Base-by-base conservation (phyloP, 2,888 invertebrate genomes). In the Lasioglossum zephyrum region DNA sequence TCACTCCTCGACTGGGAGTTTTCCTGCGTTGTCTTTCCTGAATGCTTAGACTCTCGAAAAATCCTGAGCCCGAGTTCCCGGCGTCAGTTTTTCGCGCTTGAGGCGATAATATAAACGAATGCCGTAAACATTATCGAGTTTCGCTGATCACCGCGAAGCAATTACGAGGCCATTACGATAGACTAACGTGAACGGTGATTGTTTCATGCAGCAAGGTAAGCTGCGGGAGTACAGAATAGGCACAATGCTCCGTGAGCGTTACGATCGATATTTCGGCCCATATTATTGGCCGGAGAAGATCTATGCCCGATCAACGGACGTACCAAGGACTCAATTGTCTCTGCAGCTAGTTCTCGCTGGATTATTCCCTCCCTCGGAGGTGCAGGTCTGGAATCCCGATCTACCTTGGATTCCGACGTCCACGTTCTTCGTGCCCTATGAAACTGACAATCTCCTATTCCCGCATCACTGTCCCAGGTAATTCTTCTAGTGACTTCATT, bases 371-470 rank as follows among this genome's bases (percentile, higher is more conserved):
- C 95, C 95, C 22, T 89, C 91, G 16, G 91, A 91, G 57, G 87
- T 89, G 69, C 95, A 95, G 83, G 89, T 89, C 60, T 96, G 96
- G 96, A 95, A 95, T 90, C 86, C 92, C 4, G 88, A 93, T 77
- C 87, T 96, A 66, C 89, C 92, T 49, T 96, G 96, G 96, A 96
- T 96, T 90, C 96, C 96, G 0, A 95, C 96, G 47, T 96, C 96
- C 41, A 95, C 96, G 2, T 96, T 96, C 89, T 96, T 95, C 18
- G 92, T 94, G 57, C 96, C 96, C 0, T 88, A 92, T 49, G 84
- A 91, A 0, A 74, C 91, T 60, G 96, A 96, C 89, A 88, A 91
- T 81, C 89, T 94, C 74, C 87, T 94, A 26, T 94, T 93, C 87
- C 91, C 94, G 26, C 91, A 93, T 83, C 82, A 90, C 44, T 94